Conservation (phyloP, 2,888 invertebrate genomes). For the Allophyes oxyacanthae region DNA sequence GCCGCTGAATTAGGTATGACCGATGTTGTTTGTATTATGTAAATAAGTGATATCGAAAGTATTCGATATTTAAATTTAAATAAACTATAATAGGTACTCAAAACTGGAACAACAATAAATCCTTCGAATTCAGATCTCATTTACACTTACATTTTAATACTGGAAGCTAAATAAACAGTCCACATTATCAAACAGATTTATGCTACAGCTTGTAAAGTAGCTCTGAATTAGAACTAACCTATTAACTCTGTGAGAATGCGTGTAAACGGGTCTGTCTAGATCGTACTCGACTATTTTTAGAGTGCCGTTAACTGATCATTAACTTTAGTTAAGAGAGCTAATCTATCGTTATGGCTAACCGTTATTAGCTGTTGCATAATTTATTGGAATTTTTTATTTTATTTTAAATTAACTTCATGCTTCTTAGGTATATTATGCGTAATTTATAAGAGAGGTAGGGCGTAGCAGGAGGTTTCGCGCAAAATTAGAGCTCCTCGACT, state of each 20-base stretch:
- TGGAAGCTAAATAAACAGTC: slow-evolving; percentile 20
- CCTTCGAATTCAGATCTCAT: neutral
- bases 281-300: slow-evolving; percentile 20
- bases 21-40: no score
- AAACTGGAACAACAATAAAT: no score
- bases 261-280: slow-evolving; percentile 24
- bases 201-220: slow-evolving; percentile 10
- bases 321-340: slow-evolving; percentile 1
- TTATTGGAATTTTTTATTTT: no score
- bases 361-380: neutral
- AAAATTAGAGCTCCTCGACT: no score
- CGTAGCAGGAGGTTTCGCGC: no score
- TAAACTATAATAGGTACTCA: no score
- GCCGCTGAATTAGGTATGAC: no score
- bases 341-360: neutral
- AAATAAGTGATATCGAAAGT: no score
- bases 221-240: slow-evolving; percentile 40
- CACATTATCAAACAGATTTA: slow-evolving; percentile 18
- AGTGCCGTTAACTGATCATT: slow-evolving; percentile 20
- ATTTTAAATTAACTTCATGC: no score
- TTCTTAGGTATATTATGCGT: no score
- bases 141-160: neutral
- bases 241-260: slow-evolving; percentile 44
- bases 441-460: no score
- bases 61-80: no score